Base-by-base conservation (phyloP, 2,888 invertebrate genomes). In the Oxycera nigricornis region DNA sequence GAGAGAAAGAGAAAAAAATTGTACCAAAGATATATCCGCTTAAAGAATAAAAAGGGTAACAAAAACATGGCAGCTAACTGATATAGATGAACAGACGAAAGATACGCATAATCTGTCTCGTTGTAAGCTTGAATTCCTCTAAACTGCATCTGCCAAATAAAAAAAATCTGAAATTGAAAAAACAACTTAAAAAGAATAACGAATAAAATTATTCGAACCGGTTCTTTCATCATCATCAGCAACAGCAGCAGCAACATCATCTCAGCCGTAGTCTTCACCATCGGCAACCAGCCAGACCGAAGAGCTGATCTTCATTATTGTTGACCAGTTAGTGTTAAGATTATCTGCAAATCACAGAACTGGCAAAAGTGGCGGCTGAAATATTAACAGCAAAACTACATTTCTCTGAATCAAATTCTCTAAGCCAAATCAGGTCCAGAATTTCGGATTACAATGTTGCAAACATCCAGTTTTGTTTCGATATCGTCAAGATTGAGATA, bases 71-170 rank as follows among this genome's bases (percentile, higher is more conserved):
- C 17, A 14, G 24, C 55, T 2, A 35, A 2, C 57, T 31, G 20
- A 62, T 3, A 6, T 11, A 62, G 39, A 61, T n/a, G 30, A 61
- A 30, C 20, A 2, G 7, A 30, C 61, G 14, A n/a, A 50, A 9
- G 4, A n/a, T 4, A n/a, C 50, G 17, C 11, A 14, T 30, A 62
- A 35, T 35, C 39, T 28, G 9, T n/a, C 55, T 14, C 9, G 59
- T 46, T 11, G 11, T 7, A 59, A 59, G 17, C 59, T 31, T 30
- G 26, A 62, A 62, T 62, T 62, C 62, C 35, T n/a, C 62, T 35
- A 62, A 62, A 35, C 39, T 35, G 39, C 31, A 62, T 62, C 39
- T 20, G 11, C 57, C 39, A n/a, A n/a, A n/a, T n/a, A n/a, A n/a
- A n/a, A n/a, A n/a, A n/a, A n/a, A n/a, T n/a, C n/a, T n/a, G n/a